Evolutionary conservation across 2,888 invertebrate genomes (phyloP).

Genomic region (Elegia similella): DNA sequence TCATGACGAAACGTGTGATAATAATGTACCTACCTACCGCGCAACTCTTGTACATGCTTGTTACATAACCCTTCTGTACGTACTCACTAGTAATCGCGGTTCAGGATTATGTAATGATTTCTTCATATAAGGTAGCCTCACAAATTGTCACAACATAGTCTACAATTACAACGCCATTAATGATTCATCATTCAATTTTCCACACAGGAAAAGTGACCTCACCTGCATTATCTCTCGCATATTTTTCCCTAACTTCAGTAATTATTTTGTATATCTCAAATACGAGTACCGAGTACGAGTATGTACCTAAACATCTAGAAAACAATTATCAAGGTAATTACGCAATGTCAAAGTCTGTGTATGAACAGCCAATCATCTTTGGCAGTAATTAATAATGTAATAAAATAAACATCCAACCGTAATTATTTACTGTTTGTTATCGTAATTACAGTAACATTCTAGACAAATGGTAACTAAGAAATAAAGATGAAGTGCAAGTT

Average conservation of each 20-base stretch:
- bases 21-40: too few species aligned
- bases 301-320: not conserved
- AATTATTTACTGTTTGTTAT: not conserved
- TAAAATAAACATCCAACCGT: constrained; percentile 8
- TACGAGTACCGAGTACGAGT: too few species aligned
- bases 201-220: not conserved
- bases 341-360: not conserved
- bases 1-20: constrained; percentile 29
- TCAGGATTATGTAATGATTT: constrained; percentile 2
- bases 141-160: not conserved
- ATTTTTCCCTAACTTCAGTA: not conserved
- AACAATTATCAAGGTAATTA: not conserved
- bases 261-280: not conserved
- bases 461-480: not conserved
- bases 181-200: too few species aligned
- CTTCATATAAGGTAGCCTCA: not conserved
- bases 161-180: not conserved
- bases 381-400: constrained; percentile 16
- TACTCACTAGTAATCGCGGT: not conserved
- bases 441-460: not conserved
- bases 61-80: constrained; percentile 9
- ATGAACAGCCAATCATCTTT: constrained; percentile 6
- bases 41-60: not conserved
- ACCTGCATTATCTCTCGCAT: not conserved
- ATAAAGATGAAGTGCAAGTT: not conserved